Percentiles rank a stretch among this genome's conserved stretches.
These are phyloP conservation scores for Leptoteleia sp. DNA, from an alignment of 1,140 invertebrate species.

Conservation along the genomic window DNA sequence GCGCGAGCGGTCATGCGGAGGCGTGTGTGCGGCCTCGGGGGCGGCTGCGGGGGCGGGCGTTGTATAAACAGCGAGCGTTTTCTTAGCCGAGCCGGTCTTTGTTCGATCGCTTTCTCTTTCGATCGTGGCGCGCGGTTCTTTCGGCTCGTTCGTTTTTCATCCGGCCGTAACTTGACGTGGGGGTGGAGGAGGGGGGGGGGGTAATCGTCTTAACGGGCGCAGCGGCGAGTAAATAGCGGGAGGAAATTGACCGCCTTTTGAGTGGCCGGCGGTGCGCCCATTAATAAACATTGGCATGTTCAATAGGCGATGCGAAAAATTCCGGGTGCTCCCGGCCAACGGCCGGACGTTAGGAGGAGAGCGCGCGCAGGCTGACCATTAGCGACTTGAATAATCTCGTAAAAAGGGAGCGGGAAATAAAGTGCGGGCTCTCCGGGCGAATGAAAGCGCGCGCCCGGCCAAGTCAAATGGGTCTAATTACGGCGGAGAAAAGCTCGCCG, in stretches of 20 bases:
- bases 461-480: slow-evolving; percentile 64
- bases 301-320: slow-evolving; percentile 48
- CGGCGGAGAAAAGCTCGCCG: slow-evolving; percentile 33
- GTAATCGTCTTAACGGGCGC: slow-evolving; percentile 66
- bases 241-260: slow-evolving; percentile 67
- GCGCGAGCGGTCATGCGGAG: too few relatives aligned
- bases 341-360: background rate
- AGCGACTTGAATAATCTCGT: slow-evolving; percentile 25
- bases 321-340: too few relatives aligned
- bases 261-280: slow-evolving; percentile 30
- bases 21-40: too few relatives aligned
- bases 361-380: slow-evolving; percentile 30
- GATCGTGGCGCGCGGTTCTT: slow-evolving; percentile 16
- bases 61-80: slow-evolving; percentile 47
- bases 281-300: slow-evolving; percentile 69
- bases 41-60: too few relatives aligned
- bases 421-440: background rate
- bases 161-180: slow-evolving; percentile 16
- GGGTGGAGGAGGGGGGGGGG: too few relatives aligned
- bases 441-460: slow-evolving; percentile 1
- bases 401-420: slow-evolving; percentile 13
- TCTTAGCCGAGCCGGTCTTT: slow-evolving; percentile 37
- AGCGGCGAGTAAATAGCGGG: slow-evolving; percentile 60
- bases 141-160: background rate
- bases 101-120: slow-evolving; percentile 42